Percentiles rank a stretch among this genome's conserved stretches.
Conservation (phyloP, 1,140 invertebrate species). For the Portunus trituberculatus region DNA sequence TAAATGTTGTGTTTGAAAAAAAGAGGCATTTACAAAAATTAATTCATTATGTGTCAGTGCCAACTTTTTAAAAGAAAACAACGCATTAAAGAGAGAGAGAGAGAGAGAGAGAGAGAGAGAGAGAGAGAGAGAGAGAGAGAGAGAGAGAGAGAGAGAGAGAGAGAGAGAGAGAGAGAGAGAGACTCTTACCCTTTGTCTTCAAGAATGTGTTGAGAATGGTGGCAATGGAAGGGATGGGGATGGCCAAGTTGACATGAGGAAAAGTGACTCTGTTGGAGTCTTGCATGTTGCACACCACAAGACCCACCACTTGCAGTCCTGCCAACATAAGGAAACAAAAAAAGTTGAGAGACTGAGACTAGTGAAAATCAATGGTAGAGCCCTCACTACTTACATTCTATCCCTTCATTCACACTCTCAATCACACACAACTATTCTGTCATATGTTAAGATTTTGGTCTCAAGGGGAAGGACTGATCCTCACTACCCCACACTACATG, state of each 20-base stretch:
- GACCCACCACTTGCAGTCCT: conserved; percentile 62
- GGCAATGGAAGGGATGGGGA: conserved; percentile 43
- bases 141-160: conserved; percentile 15
- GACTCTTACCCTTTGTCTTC: conserved; percentile 29
- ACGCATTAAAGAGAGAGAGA: background rate
- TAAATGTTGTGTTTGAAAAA: no score
- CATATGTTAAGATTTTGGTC: no score
- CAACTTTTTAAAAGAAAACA: no score
- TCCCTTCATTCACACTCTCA: no score
- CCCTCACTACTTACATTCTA: no score
- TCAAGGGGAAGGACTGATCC: no score
- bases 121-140: conserved; percentile 32
- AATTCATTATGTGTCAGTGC: no score
- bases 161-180: background rate
- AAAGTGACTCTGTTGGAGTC: conserved; percentile 54
- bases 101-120: conserved; percentile 32
- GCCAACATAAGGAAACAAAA: background rate
- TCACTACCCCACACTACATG: no score
- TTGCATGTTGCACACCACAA: conserved; percentile 55
- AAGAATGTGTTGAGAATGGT: conserved; percentile 49
- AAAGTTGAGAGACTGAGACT: background rate
- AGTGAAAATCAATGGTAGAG: background rate
- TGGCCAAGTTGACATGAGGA: conserved; percentile 66
- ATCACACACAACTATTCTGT: no score
- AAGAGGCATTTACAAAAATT: no score